phyloP scores from a whole-genome alignment of 1,140 invertebrate genomes.

The Drosophila kikkawai region DNA sequence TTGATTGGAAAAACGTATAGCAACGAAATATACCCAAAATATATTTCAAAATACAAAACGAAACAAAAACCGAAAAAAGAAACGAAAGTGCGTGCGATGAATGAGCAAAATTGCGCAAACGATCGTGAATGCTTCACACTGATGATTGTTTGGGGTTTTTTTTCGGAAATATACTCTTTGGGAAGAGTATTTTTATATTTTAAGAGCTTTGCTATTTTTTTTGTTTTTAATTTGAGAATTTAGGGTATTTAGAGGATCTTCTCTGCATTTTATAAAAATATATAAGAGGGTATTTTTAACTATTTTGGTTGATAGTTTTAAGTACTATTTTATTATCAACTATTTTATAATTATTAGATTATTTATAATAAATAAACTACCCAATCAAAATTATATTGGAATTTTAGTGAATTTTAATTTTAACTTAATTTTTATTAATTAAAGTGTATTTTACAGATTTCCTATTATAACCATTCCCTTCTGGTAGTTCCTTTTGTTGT shows the following conservation, averaged over 20 bases:
- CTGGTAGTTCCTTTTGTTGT: constrained; percentile 12
- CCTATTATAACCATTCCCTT: not conserved
- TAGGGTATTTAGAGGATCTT: accelerated
- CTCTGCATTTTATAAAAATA: too few species aligned
- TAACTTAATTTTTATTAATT: not conserved
- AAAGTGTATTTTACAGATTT: not conserved
- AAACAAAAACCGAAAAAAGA: constrained; percentile 42
- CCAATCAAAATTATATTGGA: not conserved
- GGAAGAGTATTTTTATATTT: not conserved
- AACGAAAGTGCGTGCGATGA: constrained; percentile 78
- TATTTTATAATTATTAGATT: not conserved
- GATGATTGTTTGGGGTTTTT: constrained; percentile 34
- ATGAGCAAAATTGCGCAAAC: constrained; percentile 77
- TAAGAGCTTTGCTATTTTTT: not conserved
- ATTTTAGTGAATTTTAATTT: not conserved
- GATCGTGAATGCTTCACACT: constrained; percentile 63
- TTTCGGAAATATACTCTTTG: constrained; percentile 20
- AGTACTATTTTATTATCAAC: not conserved
- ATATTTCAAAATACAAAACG: constrained; percentile 63
- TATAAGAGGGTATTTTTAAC: not conserved
- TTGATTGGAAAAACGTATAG: constrained; percentile 74
- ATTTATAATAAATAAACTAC: not conserved
- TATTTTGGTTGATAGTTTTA: not conserved
- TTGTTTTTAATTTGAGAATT: not conserved
- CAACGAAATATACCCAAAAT: constrained; percentile 61